Base-by-base conservation (phyloP, 2,113 vertebrate species). In the Redunca redunca region DNA sequence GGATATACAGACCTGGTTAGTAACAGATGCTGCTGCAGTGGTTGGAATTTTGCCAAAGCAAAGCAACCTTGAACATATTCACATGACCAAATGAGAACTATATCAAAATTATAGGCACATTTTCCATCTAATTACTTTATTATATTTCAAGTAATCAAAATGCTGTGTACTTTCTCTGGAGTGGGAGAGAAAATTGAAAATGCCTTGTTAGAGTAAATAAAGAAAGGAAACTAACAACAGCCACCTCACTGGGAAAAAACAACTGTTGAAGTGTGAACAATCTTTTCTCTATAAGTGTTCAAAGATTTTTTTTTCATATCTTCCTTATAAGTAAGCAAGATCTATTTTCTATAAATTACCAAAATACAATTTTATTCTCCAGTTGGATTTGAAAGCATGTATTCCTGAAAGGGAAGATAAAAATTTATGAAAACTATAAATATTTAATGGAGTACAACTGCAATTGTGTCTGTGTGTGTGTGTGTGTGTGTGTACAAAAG, bases 141-240 rank as follows among this genome's bases (percentile, higher is more conserved):
- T 96, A 50, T 88, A 36, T 89, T 96, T 91, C 83, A 97, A 95
- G 74, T 83, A 89, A 98, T 97, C 88, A 87, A 90, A 98, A 30
- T 30, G 52, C 74, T 93, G 43, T 96, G 19, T 88, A 30, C 91
- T 98, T 98, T 98, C 71, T 96, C 97, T 95, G 96, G 96, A 98
- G 94, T 67, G 78, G 92, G 89, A 97, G 88, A 91, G 12, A 97
- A 98, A 98, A 97, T 88, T 2, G 1, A 98, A 95, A 77, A 53
- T 95, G 67, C 55, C 43, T 96, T 80, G 53, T 84, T 88, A 96
- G 25, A 81, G 85, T 43, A 96, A 98, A 98, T 86, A 96, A 96
- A 97, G 64, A 33, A 60, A 97, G 53, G 84, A 94, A 97, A 64
- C 33, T 55, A 93, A 95, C 60, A 80, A 30, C 2, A 81, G 84